Evolutionary conservation across 2,797 vertebrate genomes (phyloP), one percentile per base, ranked within the genome.

Genomic region (Lithobates pipiens): DNA sequence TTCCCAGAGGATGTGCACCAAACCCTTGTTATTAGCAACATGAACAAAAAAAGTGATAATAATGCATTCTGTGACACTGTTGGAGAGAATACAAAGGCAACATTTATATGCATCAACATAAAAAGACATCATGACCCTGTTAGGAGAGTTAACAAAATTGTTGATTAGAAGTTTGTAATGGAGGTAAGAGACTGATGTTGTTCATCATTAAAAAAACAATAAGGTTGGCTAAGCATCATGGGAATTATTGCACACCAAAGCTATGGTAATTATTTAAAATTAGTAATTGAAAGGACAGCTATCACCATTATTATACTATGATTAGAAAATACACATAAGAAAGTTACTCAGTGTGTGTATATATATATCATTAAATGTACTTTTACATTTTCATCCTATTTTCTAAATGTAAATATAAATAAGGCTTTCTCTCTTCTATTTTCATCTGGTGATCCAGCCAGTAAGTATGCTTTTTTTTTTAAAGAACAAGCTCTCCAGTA

Each of bases 51-150:
- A 27, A 74, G 39, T 8, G 8, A 27, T 27, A 81, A 57, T 81
- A 72, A 72, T 72, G 69, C 50, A 81, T 81, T 61, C 50, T 21
- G 50, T 73, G 79, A 5, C 79, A 39, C 50, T 42, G 46, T 46
- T 36, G 8, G 44, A 81, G 13, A 73, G 34, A 63, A 36, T 72
- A 71, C 50, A 34, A 13, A 7, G 79, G 73, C 54, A 61, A 61
- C 44, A 80, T 72, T 72, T 81, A 73, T 42, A 81, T 72, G 79
- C 79, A 71, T 70, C 21, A 61, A 81, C 34, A 73, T 61, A 72
- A 25, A 54, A 54, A 8, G 36, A 57, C n/a, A 81, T 73, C 46
- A 61, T 61, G 77, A 80, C 67, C 67, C 67, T 50, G 23, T 70
- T 78, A 25, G 15, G 21, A 70, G 67, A 70, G 67, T 73, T 81